Evolutionary conservation across 1,140 invertebrate species (phyloP), one percentile per base, ranked within the genome.

Genomic region (Riptortus pedestris): DNA sequence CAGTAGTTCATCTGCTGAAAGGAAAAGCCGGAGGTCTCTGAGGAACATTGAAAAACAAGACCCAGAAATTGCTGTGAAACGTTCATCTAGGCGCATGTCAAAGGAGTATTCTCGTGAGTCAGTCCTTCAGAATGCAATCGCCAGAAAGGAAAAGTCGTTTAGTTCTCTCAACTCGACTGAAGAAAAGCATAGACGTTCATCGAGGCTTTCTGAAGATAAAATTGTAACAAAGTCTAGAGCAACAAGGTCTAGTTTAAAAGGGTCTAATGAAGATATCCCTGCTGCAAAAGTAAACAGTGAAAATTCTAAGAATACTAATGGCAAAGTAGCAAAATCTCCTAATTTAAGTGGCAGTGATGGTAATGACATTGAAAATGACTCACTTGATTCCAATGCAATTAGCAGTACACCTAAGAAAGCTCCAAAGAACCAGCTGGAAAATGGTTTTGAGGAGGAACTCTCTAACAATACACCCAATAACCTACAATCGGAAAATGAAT

Each of bases 141-240:
- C 72, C 24, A 66, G 70, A n/a, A 73, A 73, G 65, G 72, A 73
- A 67, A 73, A 73, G 60, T 73, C 72, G 18, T 72, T 73, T 47
- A 69, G 67, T 65, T 66, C 67, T 18, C 47, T 70, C 3, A 61
- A 64, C 33, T 60, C 47, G 45, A 62, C 24, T 58, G 66, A 67
- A 62, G 68, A 69, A 20, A 64, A 65, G 62, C 33, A 62, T 26
- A 51, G 66, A 48, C 18, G 67, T 2, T 68, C 69, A 2, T 61
- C 62, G 3, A 57, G 65, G 18, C 18, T 67, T 18, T 63, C 31
- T 52, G 57, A 66, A 38, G 61, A 43, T 20, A 57, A 65, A 31
- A 67, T 27, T 61, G 24, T 12, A 55, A 47, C 51, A 55, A 55
- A 55, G 24, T 14, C 5, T 38, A 38, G 14, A 14, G 5, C 31